These are phyloP conservation scores for Chelidonichthys spinosus DNA, from an alignment of 2,797 vertebrate genomes.

Conservation along the genomic window DNA sequence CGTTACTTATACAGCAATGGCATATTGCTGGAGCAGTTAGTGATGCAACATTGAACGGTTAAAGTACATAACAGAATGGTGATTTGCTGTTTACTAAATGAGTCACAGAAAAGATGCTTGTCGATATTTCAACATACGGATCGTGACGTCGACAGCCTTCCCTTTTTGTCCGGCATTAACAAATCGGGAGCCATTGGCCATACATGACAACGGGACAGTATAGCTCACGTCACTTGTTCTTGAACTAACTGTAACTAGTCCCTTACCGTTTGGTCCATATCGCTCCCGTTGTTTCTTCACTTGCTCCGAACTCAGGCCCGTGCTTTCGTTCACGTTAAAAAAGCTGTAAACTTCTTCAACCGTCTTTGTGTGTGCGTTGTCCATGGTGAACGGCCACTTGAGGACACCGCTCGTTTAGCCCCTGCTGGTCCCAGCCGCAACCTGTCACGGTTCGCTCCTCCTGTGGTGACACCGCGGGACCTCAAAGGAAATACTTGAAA, in stretches of 20 bases:
- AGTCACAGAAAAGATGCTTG: constrained; percentile 9
- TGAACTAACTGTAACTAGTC: not conserved
- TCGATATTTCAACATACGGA: constrained; percentile 56
- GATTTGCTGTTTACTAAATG: not conserved
- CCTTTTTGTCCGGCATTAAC: constrained; percentile 31
- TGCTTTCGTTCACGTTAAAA: constrained; percentile 97
- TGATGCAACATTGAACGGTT: not conserved
- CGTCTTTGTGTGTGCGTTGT: constrained; percentile 99
- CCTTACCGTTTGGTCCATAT: constrained; percentile 96
- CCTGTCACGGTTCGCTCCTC: constrained; percentile 39
- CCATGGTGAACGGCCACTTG: constrained; percentile 87
- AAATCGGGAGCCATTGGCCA: constrained; percentile 32
- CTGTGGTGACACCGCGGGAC: not conserved
- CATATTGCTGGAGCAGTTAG: not conserved
- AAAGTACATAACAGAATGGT: not conserved
- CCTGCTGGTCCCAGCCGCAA: constrained; percentile 52
- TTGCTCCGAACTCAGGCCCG: constrained; percentile 93
- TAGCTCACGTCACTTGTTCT: not conserved
- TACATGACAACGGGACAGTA: constrained; percentile 15
- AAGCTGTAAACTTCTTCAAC: constrained; percentile 97
- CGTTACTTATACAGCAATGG: constrained; percentile 24
- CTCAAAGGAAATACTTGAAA: not conserved
- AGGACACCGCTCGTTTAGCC: constrained; percentile 62
- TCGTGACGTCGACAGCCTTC: constrained; percentile 87
- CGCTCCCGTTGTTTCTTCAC: constrained; percentile 95